Percentiles rank a stretch among this genome's conserved stretches.
Evolutionary conservation across 2,797 vertebrate species (phyloP).

Genomic region (Moxostoma hubbsi): DNA sequence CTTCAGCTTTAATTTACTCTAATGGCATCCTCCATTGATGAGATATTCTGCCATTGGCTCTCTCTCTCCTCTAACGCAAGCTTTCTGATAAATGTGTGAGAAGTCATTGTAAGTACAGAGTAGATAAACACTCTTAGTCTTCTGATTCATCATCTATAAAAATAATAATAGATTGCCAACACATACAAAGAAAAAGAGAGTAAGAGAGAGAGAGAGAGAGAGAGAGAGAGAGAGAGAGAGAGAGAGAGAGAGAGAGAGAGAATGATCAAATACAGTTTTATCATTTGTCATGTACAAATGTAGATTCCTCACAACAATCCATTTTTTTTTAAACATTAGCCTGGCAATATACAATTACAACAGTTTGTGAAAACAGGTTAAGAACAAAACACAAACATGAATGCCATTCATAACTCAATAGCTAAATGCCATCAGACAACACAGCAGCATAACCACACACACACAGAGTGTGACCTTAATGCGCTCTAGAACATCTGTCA

Average conservation of each 20-base stretch:
- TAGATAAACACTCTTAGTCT: conserved; percentile 13
- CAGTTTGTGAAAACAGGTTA: neutral
- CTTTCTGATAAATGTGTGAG: conserved; percentile 7
- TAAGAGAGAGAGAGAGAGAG: neutral
- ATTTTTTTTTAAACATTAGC: conserved; percentile 11
- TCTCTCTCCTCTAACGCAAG: conserved; percentile 13
- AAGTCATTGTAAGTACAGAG: neutral
- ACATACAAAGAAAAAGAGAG: neutral
- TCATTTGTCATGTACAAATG: neutral
- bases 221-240: neutral
- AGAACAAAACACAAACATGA: neutral
- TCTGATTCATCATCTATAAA: conserved; percentile 26
- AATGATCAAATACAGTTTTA: neutral
- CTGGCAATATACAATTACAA: conserved; percentile 16
- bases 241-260: neutral
- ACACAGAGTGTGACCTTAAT: conserved; percentile 38
- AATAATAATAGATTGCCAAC: conserved; percentile 32
- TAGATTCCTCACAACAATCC: conserved; percentile 9
- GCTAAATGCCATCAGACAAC: conserved; percentile 17
- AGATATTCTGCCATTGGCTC: neutral
- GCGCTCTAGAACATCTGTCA: conserved; percentile 41
- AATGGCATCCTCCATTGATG: too few relatives aligned
- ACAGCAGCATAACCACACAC: conserved; percentile 32
- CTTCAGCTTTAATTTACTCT: too few relatives aligned
- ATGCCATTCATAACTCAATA: conserved; percentile 12